Evolutionary conservation across 35 echinoderm and acorn worm genomes (phyloP).

Genomic region (Eucidaris tribuloides): DNA sequence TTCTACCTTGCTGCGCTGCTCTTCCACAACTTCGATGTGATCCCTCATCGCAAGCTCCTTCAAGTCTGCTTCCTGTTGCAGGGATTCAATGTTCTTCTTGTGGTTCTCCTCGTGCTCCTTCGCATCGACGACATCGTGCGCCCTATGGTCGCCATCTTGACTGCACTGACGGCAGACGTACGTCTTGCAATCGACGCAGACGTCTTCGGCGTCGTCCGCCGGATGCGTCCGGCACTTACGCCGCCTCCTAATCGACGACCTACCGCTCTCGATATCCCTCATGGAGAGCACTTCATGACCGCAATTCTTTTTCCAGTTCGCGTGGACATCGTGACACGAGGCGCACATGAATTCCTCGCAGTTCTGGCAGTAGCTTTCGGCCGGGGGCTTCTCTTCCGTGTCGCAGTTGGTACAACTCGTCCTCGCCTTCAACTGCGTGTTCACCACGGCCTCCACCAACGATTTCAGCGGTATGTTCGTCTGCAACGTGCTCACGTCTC

Average conservation of each 20-base stretch:
- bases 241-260: not conserved
- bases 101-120: slow-evolving; percentile 7
- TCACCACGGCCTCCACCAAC: not conserved
- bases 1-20: not conserved
- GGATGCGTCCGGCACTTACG: slow-evolving; percentile 6
- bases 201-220: not conserved
- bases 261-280: not conserved
- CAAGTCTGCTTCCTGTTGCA: not conserved
- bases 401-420: not conserved
- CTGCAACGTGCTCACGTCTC: not conserved
- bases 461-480: not conserved
- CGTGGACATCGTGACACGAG: not conserved
- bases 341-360: slow-evolving; percentile 20
- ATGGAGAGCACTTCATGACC: not conserved
- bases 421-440: too few relatives aligned
- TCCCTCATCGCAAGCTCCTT: not conserved
- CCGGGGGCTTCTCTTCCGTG: not conserved
- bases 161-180: slow-evolving; percentile 9
- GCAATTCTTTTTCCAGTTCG: not conserved
- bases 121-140: not conserved
- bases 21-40: not conserved
- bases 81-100: not conserved
- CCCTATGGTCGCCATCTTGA: not conserved
- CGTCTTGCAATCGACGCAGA: slow-evolving; percentile 26
- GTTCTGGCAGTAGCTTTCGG: slow-evolving; percentile 2